Percentiles rank a stretch among this genome's conserved stretches.
Conservation (phyloP, 1,140 invertebrate genomes). For the Helicoverpa zea region DNA sequence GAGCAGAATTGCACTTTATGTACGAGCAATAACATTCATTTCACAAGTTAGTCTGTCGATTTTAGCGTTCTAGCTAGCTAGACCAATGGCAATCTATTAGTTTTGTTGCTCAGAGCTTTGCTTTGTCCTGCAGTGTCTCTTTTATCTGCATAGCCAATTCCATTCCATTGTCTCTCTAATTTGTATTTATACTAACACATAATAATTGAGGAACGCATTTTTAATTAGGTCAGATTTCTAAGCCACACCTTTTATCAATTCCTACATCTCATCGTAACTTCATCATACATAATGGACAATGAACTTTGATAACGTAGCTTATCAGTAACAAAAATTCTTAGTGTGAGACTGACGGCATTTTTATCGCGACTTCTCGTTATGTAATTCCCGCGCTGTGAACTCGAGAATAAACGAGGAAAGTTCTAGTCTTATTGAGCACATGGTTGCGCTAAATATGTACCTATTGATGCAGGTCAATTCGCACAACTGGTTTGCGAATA, state of each 20-base stretch:
- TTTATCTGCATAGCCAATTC: too few relatives aligned
- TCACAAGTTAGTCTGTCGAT: too few relatives aligned
- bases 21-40: too few relatives aligned
- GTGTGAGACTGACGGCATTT: constrained; percentile 19
- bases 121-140: too few relatives aligned
- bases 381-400: background rate
- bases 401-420: constrained; percentile 15
- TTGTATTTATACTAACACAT: too few relatives aligned
- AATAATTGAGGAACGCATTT: background rate
- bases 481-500: constrained; percentile 13
- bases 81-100: too few relatives aligned
- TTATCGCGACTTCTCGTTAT: constrained; percentile 19
- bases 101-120: too few relatives aligned
- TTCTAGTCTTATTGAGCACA: constrained; percentile 22
- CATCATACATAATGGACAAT: constrained; percentile 12
- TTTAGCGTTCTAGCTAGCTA: too few relatives aligned
- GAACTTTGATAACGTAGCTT: constrained; percentile 21
- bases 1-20: too few relatives aligned
- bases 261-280: background rate
- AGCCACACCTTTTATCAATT: background rate
- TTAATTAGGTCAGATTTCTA: background rate
- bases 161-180: too few relatives aligned
- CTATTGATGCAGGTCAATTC: constrained; percentile 15
- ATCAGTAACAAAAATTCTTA: constrained; percentile 14
- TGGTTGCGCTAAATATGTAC: background rate